Percentiles rank a stretch among this genome's conserved stretches.
These are phyloP conservation scores for Harpegnathos saltator DNA, from an alignment of 1,140 invertebrate genomes.

Conservation along the genomic window DNA sequence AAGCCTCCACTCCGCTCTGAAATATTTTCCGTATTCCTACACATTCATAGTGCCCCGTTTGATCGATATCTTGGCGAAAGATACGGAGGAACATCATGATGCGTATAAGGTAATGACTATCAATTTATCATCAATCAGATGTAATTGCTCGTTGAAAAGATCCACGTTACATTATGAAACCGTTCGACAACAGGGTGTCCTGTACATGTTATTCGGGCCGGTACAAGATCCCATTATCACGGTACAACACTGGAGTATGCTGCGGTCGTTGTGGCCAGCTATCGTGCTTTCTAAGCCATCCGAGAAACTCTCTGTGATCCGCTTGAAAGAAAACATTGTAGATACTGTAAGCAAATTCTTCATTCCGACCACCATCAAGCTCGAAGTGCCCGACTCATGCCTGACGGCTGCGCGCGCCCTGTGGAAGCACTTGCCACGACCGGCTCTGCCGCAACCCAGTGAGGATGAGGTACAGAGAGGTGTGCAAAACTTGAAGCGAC, in stretches of 20 bases:
- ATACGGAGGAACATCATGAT: constrained; percentile 89
- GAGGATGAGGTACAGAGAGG: constrained; percentile 83
- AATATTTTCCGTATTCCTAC: constrained; percentile 88
- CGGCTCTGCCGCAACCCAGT: constrained; percentile 62
- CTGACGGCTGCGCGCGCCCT: constrained; percentile 85
- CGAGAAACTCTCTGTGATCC: constrained; percentile 93
- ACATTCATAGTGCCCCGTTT: constrained; percentile 87
- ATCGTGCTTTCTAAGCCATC: constrained; percentile 90
- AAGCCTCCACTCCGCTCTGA: constrained; percentile 85
- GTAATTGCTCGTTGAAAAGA: background rate
- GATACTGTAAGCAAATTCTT: constrained; percentile 86
- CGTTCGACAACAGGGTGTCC: constrained; percentile 87
- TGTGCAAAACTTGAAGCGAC: constrained; percentile 78
- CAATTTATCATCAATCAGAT: too few relatives aligned
- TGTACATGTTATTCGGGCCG: constrained; percentile 91
- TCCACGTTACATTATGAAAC: constrained; percentile 10
- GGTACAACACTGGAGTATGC: constrained; percentile 91
- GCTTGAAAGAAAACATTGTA: constrained; percentile 89
- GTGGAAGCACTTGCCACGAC: constrained; percentile 79
- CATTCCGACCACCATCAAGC: constrained; percentile 87
- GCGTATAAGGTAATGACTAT: constrained; percentile 90
- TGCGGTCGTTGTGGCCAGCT: constrained; percentile 91
- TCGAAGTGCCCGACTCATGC: constrained; percentile 86
- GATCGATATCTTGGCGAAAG: constrained; percentile 87
- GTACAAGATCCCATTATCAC: constrained; percentile 88